Percentiles rank a stretch among this genome's conserved stretches.
phyloP scores from a whole-genome alignment of 2,888 invertebrate genomes.

The Trissonchulus latispiculum region DNA sequence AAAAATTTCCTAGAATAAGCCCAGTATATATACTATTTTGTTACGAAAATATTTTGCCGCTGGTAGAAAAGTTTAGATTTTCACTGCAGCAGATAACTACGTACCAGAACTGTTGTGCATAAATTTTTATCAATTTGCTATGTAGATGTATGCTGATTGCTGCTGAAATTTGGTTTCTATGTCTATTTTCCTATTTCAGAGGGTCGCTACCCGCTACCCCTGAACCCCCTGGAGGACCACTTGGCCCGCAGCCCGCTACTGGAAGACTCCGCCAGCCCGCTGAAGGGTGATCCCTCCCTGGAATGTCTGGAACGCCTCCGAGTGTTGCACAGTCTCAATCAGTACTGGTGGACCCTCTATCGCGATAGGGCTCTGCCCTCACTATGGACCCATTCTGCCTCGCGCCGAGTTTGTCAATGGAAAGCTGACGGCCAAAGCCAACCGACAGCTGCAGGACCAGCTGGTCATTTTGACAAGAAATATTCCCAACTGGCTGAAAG shows the following conservation, averaged over 20 bases:
- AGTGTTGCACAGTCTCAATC: slow-evolving; percentile 73
- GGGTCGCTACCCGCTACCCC: not conserved
- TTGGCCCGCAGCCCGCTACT: not conserved
- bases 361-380: too few species aligned
- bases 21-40: too few species aligned
- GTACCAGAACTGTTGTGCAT: too few species aligned
- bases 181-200: not conserved
- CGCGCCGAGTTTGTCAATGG: slow-evolving; percentile 70
- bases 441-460: slow-evolving; percentile 91
- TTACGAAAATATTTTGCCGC: too few species aligned
- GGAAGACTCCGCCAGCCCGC: not conserved
- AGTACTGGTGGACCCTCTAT: slow-evolving; percentile 80
- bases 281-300: slow-evolving; percentile 19
- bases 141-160: too few species aligned
- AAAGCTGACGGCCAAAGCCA: slow-evolving; percentile 91
- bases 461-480: slow-evolving; percentile 95
- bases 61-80: too few species aligned
- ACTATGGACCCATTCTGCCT: slow-evolving; percentile 34
- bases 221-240: not conserved
- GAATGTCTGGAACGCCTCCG: slow-evolving; percentile 20
- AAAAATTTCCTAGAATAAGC: too few species aligned
- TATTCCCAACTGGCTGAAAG: slow-evolving; percentile 85
- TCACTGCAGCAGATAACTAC: too few species aligned
- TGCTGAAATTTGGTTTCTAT: too few species aligned
- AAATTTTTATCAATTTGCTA: too few species aligned